Conservation (phyloP, 2,888 invertebrate species). For the Lithophane socia region DNA sequence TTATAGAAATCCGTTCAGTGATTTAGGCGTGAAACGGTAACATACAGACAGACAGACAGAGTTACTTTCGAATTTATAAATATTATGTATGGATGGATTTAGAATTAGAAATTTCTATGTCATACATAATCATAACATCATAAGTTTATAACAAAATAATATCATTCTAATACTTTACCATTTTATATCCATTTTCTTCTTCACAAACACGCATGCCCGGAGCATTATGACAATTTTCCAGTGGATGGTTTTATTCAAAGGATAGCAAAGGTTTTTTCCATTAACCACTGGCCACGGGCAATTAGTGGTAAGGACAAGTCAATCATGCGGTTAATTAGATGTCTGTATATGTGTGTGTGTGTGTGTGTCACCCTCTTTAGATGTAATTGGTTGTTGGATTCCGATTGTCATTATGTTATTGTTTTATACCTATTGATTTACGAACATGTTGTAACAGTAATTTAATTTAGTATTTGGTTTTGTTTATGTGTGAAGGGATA, state of each 20-base stretch:
- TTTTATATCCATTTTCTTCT: constrained; percentile 29
- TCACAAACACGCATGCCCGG: constrained; percentile 46
- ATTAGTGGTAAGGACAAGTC: constrained; percentile 80
- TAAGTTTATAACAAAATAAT: neutral
- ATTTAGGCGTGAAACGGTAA: too few species aligned
- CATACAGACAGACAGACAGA: too few species aligned
- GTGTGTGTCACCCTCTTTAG: constrained; percentile 51
- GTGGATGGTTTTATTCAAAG: constrained; percentile 72
- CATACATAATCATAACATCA: neutral
- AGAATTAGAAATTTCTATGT: too few species aligned
- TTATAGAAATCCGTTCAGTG: too few species aligned
- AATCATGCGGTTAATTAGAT: constrained; percentile 80
- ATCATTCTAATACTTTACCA: constrained; percentile 2
- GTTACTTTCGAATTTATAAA: too few species aligned
- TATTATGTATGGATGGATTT: too few species aligned
- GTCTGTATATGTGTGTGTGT: constrained; percentile 50
- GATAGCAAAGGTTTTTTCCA: constrained; percentile 69
- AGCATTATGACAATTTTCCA: constrained; percentile 75
- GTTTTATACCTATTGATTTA: constrained; percentile 11
- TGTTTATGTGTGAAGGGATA: neutral
- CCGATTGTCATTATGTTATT: constrained; percentile 38
- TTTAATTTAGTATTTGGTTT: too few species aligned
- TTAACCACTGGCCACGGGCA: constrained; percentile 72
- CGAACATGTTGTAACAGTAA: too few species aligned
- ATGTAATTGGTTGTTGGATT: constrained; percentile 46